Percentiles rank a stretch among this genome's conserved stretches.
Evolutionary conservation across 2,888 invertebrate species (phyloP).

Genomic region (Esperia sulphurella): DNA sequence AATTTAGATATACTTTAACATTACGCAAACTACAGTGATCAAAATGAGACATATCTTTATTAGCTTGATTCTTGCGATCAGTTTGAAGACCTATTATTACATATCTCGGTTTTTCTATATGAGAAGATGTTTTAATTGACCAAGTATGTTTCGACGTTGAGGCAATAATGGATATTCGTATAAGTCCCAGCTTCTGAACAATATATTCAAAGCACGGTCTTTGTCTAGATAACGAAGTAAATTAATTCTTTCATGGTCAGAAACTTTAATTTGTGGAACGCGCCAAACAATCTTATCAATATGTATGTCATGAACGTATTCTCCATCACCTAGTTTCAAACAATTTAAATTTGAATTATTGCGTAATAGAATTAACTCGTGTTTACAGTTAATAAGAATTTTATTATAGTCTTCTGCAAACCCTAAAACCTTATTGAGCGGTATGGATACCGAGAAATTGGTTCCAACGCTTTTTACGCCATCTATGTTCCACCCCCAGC

Average conservation of each 20-base stretch:
- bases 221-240: constrained; percentile 21
- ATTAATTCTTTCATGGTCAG: too few relatives aligned
- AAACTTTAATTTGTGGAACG: background rate
- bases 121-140: too few relatives aligned
- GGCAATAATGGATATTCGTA: constrained; percentile 33
- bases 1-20: too few relatives aligned
- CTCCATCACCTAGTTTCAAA: constrained; percentile 11
- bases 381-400: constrained; percentile 43
- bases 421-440: constrained; percentile 11
- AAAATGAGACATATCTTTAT: too few relatives aligned
- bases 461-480: constrained; percentile 22
- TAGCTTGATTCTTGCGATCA: too few relatives aligned
- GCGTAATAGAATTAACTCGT: constrained; percentile 42
- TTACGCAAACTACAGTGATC: too few relatives aligned
- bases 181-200: constrained; percentile 42
- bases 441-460: constrained; percentile 18
- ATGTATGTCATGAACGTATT: constrained; percentile 3
- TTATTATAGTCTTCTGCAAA: constrained; percentile 35
- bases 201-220: constrained; percentile 21
- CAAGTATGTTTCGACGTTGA: constrained; percentile 26
- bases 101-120: constrained; percentile 44
- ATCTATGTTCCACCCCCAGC: constrained; percentile 19
- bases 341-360: constrained; percentile 28
- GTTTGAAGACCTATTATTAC: constrained; percentile 42
- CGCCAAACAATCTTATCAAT: background rate